A percentile compares a stretch with the other conserved stretches of the same genome.
Evolutionary conservation across 2,113 vertebrate species (phyloP).

Genomic region (Nycticorax nycticorax): DNA sequence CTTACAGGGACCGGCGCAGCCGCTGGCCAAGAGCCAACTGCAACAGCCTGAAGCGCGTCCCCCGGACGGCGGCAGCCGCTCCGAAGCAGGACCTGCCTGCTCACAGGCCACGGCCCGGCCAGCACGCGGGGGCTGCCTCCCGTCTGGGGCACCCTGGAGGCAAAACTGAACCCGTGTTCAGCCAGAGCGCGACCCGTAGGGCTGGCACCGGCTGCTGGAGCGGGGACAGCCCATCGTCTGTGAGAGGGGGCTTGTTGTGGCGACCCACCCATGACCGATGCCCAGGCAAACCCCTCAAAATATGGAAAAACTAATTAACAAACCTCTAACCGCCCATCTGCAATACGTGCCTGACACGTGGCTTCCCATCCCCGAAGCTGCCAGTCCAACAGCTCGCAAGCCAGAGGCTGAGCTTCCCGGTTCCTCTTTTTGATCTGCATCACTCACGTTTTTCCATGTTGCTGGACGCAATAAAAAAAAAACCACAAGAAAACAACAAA

Average conservation of each 20-base stretch:
- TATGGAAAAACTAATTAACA: neutral
- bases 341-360: neutral
- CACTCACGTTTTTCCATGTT: neutral
- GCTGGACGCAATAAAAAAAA: neutral
- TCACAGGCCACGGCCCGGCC: neutral
- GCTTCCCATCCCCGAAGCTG: neutral
- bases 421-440: neutral
- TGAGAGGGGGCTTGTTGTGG: neutral
- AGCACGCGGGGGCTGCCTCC: neutral
- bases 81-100: neutral
- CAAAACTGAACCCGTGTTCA: neutral
- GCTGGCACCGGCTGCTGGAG: neutral
- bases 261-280: neutral
- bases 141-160: too few relatives aligned
- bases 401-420: neutral
- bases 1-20: neutral
- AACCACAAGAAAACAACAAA: neutral
- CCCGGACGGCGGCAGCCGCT: rapidly evolving
- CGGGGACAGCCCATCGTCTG: neutral
- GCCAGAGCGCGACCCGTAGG: neutral
- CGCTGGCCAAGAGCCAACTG: neutral
- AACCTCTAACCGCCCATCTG: neutral
- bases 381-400: neutral
- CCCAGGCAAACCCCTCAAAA: neutral
- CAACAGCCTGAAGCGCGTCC: neutral